Evolutionary conservation across 1,140 invertebrate species (phyloP), one percentile per base, ranked within the genome.

Genomic region (Babylonia areolata): DNA sequence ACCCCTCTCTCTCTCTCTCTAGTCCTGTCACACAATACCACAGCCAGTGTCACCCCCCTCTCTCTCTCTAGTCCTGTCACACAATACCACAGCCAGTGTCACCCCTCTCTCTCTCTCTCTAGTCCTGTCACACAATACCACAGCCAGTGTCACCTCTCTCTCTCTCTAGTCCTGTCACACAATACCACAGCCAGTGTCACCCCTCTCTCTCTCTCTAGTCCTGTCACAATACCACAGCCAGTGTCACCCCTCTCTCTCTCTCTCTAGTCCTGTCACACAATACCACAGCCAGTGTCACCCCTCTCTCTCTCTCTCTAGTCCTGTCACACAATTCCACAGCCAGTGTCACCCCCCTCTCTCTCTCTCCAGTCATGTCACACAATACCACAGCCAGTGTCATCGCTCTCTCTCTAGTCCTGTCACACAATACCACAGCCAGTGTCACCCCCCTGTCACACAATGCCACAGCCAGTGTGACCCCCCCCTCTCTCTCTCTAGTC

Each of bases 141-240:
- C 17, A 81, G 3, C n/a, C 58, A n/a, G 23, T 69, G 23, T 69
- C 5, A n/a, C 23, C 28, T 6, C 28, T n/a, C n/a, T n/a, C 2
- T n/a, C n/a, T n/a, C 23, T 69, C 23, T 69, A 93, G 84, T 93
- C 92, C 92, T 93, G 87, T 40, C 35, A 81, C 35, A 81, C 54
- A 81, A 31, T 11, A 51, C 33, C 31, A 58, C 17, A 81, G 3
- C n/a, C 58, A n/a, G 23, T 69, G 23, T 69, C 5, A n/a, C 23
- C 28, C 12, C 28, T n/a, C n/a, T n/a, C 2, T n/a, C n/a, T n/a
- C n/a, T n/a, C 23, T 69, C 23, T 69, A 93, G 84, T 93, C 92
- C 92, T 93, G 87, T 40, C 35, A 81, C 35, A 81, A 31, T 11
- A 51, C 33, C 31, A 58, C 17, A 81, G 3, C n/a, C 58, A n/a